Evolutionary conservation across 2,113 vertebrate species (phyloP).

Genomic region (Lepisosteus oculatus): DNA sequence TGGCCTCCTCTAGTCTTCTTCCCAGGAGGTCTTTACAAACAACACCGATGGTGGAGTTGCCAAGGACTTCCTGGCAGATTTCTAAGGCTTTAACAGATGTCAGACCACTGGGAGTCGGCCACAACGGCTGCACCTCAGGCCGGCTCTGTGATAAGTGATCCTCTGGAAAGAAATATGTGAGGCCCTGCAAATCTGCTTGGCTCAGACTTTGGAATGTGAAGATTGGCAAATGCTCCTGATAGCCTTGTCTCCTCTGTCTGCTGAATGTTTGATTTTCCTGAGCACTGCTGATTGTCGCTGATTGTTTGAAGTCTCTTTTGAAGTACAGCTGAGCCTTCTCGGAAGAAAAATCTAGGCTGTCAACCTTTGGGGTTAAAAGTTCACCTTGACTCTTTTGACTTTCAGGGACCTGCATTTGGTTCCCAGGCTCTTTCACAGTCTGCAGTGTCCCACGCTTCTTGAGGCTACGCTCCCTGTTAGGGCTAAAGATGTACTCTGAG

Average conservation of each 20-base stretch:
- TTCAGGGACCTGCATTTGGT: slow-evolving; percentile 35
- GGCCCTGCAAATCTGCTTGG: slow-evolving; percentile 51
- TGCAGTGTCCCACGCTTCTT: slow-evolving; percentile 31
- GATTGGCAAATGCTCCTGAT: slow-evolving; percentile 46
- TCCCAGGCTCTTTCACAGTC: slow-evolving; percentile 24
- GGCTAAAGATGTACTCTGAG: slow-evolving; percentile 55
- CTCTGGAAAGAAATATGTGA: slow-evolving; percentile 75
- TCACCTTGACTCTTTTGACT: slow-evolving; percentile 10
- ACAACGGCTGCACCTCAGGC: slow-evolving; percentile 36
- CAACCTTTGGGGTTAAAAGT: slow-evolving; percentile 12
- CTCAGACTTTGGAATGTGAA: slow-evolving; percentile 42
- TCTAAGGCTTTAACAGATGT: slow-evolving; percentile 62
- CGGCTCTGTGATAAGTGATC: slow-evolving; percentile 62
- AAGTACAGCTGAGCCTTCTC: neutral
- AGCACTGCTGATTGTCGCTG: slow-evolving; percentile 8
- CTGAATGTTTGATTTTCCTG: neutral
- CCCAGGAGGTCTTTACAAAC: slow-evolving; percentile 64
- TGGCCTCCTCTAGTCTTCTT: slow-evolving; percentile 61
- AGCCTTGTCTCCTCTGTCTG: slow-evolving; percentile 31
- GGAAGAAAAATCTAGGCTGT: slow-evolving; percentile 4
- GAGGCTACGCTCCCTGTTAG: slow-evolving; percentile 34
- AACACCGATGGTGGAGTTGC: slow-evolving; percentile 63
- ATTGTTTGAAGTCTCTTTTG: neutral
- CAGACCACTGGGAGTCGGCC: slow-evolving; percentile 70
- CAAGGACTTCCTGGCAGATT: slow-evolving; percentile 62